Evolutionary conservation across 2,797 vertebrate species (phyloP).

Genomic region (Masticophis lateralis): DNA sequence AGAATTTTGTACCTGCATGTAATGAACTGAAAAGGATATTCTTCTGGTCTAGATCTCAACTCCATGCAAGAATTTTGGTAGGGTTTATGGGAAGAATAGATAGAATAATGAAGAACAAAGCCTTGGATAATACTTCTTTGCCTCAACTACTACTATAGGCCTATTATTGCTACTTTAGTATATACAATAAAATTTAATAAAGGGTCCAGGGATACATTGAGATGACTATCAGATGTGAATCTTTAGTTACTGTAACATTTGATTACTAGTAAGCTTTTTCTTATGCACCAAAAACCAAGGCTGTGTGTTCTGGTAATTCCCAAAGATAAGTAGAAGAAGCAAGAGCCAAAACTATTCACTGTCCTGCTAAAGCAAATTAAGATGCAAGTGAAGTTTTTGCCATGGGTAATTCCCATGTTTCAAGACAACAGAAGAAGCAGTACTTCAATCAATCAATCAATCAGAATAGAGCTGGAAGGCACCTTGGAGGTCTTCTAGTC

Average conservation of each 20-base stretch:
- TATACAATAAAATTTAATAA: not conserved
- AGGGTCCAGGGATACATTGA: not conserved
- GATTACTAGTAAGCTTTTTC: not conserved
- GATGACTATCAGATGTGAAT: not conserved
- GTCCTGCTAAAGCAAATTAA: not conserved
- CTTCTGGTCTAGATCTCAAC: not conserved
- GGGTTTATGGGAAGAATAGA: not conserved
- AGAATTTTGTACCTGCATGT: not conserved
- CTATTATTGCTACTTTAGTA: not conserved
- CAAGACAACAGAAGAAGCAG: not conserved
- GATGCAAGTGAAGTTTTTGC: not conserved
- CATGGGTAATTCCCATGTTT: not conserved
- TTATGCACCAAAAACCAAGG: not conserved
- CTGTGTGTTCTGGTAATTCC: not conserved
- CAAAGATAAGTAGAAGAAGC: not conserved
- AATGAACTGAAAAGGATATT: not conserved
- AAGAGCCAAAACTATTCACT: not conserved
- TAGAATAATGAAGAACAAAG: not conserved
- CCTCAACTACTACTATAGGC: not conserved
- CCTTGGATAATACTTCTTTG: not conserved
- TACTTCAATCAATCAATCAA: not conserved
- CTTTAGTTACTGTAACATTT: not conserved
- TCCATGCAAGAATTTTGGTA: not conserved
- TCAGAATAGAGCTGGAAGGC: not conserved
- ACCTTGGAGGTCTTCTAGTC: not conserved